A percentile compares a stretch with the other conserved stretches of the same genome.
phyloP scores from a whole-genome alignment of 2,888 invertebrate species.

The Cyaniris semiargus region DNA sequence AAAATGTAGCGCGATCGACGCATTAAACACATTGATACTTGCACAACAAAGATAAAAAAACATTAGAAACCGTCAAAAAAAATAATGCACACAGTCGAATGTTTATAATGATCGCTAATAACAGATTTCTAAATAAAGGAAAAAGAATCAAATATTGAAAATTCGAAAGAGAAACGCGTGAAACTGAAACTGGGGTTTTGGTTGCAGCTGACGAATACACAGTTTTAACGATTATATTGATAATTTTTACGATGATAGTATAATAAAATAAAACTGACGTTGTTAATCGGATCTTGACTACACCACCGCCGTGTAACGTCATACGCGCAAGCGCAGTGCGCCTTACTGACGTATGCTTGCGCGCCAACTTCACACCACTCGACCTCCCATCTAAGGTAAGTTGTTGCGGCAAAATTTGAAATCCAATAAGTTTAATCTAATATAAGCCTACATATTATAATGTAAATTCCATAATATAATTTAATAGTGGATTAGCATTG shows the following conservation, averaged over 20 bases:
- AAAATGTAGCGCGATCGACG: slow-evolving; percentile 60
- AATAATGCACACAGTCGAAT: slow-evolving; percentile 23
- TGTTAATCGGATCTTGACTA: slow-evolving; percentile 80
- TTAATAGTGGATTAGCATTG: neutral
- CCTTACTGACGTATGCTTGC: slow-evolving; percentile 74
- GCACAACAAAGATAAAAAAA: slow-evolving; percentile 32
- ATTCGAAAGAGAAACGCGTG: slow-evolving; percentile 36
- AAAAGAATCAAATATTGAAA: neutral
- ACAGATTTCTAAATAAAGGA: slow-evolving; percentile 30
- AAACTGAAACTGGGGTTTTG: slow-evolving; percentile 43
- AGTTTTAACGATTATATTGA: slow-evolving; percentile 37
- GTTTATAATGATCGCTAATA: slow-evolving; percentile 17
- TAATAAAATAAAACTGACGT: slow-evolving; percentile 71
- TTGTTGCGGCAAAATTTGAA: slow-evolving; percentile 42
- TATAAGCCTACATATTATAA: neutral
- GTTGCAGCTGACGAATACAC: slow-evolving; percentile 59
- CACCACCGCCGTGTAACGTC: slow-evolving; percentile 80
- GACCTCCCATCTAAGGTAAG: slow-evolving; percentile 49
- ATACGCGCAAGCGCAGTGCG: slow-evolving; percentile 79
- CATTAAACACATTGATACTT: slow-evolving; percentile 51
- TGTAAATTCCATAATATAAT: neutral
- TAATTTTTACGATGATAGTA: slow-evolving; percentile 45
- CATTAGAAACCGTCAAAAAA: slow-evolving; percentile 28
- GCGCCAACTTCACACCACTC: slow-evolving; percentile 65
- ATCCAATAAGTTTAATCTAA: slow-evolving; percentile 1